Base-by-base conservation (phyloP, 2,113 vertebrate species). In the Trachemys scripta region DNA sequence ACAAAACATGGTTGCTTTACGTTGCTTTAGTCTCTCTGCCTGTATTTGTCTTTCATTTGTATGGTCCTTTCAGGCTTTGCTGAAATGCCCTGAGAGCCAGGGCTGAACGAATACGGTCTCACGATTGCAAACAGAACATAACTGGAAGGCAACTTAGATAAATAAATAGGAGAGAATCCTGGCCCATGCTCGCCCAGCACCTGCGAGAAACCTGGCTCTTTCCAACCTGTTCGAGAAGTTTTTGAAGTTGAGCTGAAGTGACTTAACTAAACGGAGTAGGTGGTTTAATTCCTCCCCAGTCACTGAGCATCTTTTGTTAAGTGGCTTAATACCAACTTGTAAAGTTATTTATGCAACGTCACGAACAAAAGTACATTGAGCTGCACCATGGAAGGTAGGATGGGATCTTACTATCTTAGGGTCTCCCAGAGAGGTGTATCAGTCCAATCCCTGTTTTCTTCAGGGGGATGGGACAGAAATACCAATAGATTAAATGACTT, bases 1-100 rank as follows among this genome's bases (percentile, higher is more conserved):
- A 42, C 62, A 19, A 57, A 83, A 4, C 76, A 5, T 38, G 1
- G 31, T 50, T 17, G 50, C 87, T 56, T 92, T 80, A 6, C 87
- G 54, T 69, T 10, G 10, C 45, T 89, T 93, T 83, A 17, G 80
- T 90, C 92, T 80, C 84, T 85, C 80, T 3, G 13, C 8, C 27
- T 25, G 57, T 92, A 80, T 90, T 94, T 97, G 62, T 80, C 2
- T 93, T 96, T 94, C 87, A 51, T 80, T 94, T 96, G 62, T 90
- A 17, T 93, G 24, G 45, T 62, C 49, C 35, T 93, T 85, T 49
- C 87, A 83, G 89, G 76, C 49, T 89, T 92, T 47, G 4, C 27
- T 79, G 69, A 72, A 57, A 84, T 91, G 65, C 91, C 83, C 56
- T 10, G 31, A 5, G 51, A 82, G 72, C n/a, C 29, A 20, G n/a